Evolutionary conservation across 2,888 invertebrate species (phyloP).

Genomic region (Gerosis bhagava): DNA sequence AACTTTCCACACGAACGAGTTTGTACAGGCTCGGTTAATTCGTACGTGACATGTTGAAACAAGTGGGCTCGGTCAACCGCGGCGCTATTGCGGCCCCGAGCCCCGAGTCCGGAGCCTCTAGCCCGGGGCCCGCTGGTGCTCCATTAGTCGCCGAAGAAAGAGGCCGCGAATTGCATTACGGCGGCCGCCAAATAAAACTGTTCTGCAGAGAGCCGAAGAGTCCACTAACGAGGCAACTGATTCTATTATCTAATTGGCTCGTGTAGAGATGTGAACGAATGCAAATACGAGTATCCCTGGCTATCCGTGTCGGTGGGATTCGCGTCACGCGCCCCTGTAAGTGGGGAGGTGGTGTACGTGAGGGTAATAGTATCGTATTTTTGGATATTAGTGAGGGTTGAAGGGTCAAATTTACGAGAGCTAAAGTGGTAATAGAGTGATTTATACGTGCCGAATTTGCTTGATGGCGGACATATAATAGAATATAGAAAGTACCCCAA

Average conservation of each 20-base stretch:
- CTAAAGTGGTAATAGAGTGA: background rate
- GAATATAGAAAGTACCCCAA: too few relatives aligned
- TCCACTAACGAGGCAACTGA: conserved; percentile 30
- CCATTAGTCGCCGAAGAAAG: too few relatives aligned
- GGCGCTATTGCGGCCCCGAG: too few relatives aligned
- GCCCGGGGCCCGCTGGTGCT: too few relatives aligned
- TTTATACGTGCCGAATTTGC: background rate
- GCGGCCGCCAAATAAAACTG: too few relatives aligned
- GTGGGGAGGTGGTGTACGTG: conserved; percentile 9
- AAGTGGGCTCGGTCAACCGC: conserved; percentile 5
- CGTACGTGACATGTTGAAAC: conserved; percentile 14
- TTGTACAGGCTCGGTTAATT: conserved; percentile 9
- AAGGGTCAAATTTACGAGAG: background rate
- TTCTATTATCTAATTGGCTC: conserved; percentile 34
- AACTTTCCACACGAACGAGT: conserved; percentile 6
- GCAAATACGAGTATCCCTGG: conserved; percentile 14
- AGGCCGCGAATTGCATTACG: too few relatives aligned
- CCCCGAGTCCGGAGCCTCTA: too few relatives aligned
- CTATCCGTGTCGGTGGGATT: conserved; percentile 5
- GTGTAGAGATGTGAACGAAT: conserved; percentile 29
- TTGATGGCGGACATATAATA: too few relatives aligned
- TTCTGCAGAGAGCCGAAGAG: too few relatives aligned
- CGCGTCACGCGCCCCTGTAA: conserved; percentile 5
- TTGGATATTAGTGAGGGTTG: conserved; percentile 9
- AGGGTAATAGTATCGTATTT: conserved; percentile 7